Evolutionary conservation across 2,888 invertebrate species (phyloP), one percentile per base, ranked within the genome.

Genomic region (Drymonia ruficornis): DNA sequence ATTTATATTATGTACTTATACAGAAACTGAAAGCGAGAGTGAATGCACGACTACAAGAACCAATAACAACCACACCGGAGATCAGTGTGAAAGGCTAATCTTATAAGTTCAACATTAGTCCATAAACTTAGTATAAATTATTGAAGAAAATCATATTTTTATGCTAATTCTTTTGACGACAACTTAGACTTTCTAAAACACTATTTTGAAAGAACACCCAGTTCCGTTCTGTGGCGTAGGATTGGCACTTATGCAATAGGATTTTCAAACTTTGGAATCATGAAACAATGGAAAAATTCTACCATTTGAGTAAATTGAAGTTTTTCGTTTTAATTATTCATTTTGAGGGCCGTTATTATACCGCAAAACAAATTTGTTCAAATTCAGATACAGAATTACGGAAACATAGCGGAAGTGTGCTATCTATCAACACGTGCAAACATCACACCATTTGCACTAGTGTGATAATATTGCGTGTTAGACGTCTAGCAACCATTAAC

Each of bases 391-490:
- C 38, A 3, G 9, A 38, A 40, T 1, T 38, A 38, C 38, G 11
- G 9, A 38, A 40, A 2, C 2, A 16, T 3, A 16, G 16, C 40
- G 16, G 16, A 40, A n/a, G 36, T n/a, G n/a, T n/a, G 7, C n/a
- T 40, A 40, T 16, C 40, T 40, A 16, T 16, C 4, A 16, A 9
- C 51, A 59, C 51, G 50, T 53, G 49, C 54, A 40, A 44, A 36
- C 15, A 43, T 6, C 44, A 44, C 40, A 52, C 23, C 44, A 49
- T 56, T 57, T 52, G 42, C 52, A 64, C 53, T 11, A 44, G 42
- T 55, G 43, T 55, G 68, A 63, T 67, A 67, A 67, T 53, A 61
- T 53, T 31, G 29, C 43, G 34, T 55, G 34, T 19, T 16, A 51
- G 50, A 56, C 38, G 49, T 45, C 46, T 50, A 42, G 45, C 18